A percentile compares a stretch with the other conserved stretches of the same genome.
These are phyloP conservation scores for Cantharis lateralis DNA, from an alignment of 2,888 invertebrate genomes.

Conservation along the genomic window DNA sequence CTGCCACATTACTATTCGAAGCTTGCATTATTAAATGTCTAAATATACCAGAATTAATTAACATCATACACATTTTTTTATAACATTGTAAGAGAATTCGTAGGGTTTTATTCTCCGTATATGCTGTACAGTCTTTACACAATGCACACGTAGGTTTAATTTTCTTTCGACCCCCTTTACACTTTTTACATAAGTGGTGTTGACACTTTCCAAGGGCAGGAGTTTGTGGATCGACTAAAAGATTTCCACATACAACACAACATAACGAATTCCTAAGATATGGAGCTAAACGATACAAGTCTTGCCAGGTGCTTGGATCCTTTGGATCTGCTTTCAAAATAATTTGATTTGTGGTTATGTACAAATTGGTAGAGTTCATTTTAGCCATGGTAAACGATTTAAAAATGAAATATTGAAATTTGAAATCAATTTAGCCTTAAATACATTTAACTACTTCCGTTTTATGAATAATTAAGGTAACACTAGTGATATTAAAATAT, in stretches of 20 bases:
- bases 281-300: conserved; percentile 81
- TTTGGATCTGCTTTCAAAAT: conserved; percentile 75
- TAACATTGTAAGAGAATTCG: conserved; percentile 85
- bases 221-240: conserved; percentile 80
- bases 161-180: conserved; percentile 83
- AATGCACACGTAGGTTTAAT: conserved; percentile 82
- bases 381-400: conserved; percentile 12
- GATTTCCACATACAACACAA: conserved; percentile 86
- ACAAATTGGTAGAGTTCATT: conserved; percentile 83
- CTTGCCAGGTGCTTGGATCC: conserved; percentile 76
- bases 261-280: conserved; percentile 85
- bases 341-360: conserved; percentile 80
- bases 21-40: conserved; percentile 63
- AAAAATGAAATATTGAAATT: background rate
- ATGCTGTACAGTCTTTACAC: conserved; percentile 84
- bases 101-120: conserved; percentile 80
- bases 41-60: conserved; percentile 75
- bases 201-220: conserved; percentile 79
- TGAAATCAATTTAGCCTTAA: background rate
- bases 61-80: conserved; percentile 84
- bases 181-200: conserved; percentile 86
- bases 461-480: background rate
- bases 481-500: background rate
- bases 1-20: conserved; percentile 59
- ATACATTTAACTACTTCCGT: background rate